Base-by-base conservation (phyloP, 1,140 invertebrate genomes). In the Lethrus apterus region DNA sequence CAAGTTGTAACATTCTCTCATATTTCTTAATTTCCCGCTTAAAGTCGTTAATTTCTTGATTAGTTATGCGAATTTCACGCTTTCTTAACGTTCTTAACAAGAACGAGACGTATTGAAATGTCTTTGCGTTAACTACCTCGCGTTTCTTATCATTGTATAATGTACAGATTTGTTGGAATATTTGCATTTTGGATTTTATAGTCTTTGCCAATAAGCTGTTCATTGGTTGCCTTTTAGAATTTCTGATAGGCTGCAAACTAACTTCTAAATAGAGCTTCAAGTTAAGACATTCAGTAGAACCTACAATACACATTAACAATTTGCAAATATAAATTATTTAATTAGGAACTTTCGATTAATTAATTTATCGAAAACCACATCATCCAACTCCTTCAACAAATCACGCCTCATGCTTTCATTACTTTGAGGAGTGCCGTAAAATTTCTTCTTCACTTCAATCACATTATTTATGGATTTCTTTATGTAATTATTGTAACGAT, bases 401-500 rank as follows among this genome's bases (percentile, higher is more conserved):
- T n/a, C n/a, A n/a, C n/a, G n/a, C n/a, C n/a, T n/a, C n/a, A n/a
- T n/a, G n/a, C n/a, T n/a, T n/a, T n/a, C n/a, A n/a, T n/a, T n/a
- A n/a, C n/a, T n/a, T n/a, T n/a, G n/a, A n/a, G n/a, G n/a, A n/a
- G n/a, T n/a, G 11, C 74, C 73, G 50, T 67, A 70, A 18, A 67
- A 58, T 44, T 58, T 63, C n/a, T 51, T 48, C 57, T 83, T 83
- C 1, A 82, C 73, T 10, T 60, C 59, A 35, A 70, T 68, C 24
- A 84, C 75, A 49, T 79, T 72, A 26, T 61, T 54, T 10, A 75
- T 64, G 21, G 64, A 66, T 17, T 59, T 33, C 52, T 81, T 81
- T 0, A 84, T 67, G 4, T 71, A 56, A 45, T 76, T 70, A 44
- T 76, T 75, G 56, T 79, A 84, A 14, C 82, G 63, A 7, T 70